These are phyloP conservation scores for Xyliphius kryptos DNA, from an alignment of 2,113 vertebrate species.

Conservation along the genomic window DNA sequence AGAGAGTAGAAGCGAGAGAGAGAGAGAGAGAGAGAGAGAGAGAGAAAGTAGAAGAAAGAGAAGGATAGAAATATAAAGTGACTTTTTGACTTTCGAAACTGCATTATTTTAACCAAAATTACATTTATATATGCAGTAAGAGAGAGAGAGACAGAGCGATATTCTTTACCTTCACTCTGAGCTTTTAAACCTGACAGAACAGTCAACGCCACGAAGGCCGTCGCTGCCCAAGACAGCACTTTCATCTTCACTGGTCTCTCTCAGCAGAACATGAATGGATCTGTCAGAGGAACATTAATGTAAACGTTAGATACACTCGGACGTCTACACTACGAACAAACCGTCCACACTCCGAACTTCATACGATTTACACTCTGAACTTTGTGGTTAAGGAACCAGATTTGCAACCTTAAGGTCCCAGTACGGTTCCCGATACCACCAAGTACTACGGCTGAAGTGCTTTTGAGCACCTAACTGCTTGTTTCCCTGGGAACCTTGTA, in stretches of 20 bases:
- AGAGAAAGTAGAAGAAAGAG: not conserved
- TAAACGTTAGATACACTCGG: not conserved
- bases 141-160: not conserved
- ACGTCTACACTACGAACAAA: too few species aligned
- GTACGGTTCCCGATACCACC: too few species aligned
- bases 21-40: not conserved
- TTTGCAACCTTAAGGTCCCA: too few species aligned
- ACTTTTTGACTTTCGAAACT: too few species aligned
- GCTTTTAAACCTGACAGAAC: constrained; percentile 74
- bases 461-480: too few species aligned
- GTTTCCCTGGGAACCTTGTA: too few species aligned
- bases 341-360: not conserved
- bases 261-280: constrained; percentile 81
- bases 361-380: too few species aligned
- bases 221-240: constrained; percentile 65
- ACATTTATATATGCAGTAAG: not conserved
- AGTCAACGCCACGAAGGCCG: constrained; percentile 70
- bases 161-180: constrained; percentile 76
- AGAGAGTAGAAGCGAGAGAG: not conserved
- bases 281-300: constrained; percentile 57
- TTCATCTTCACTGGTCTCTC: constrained; percentile 71
- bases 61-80: too few species aligned
- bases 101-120: too few species aligned
- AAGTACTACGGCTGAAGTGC: too few species aligned
- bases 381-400: too few species aligned